Evolutionary conservation across 2,797 vertebrate genomes (phyloP), one percentile per base, ranked within the genome.

Genomic region (Dermochelys coriacea): DNA sequence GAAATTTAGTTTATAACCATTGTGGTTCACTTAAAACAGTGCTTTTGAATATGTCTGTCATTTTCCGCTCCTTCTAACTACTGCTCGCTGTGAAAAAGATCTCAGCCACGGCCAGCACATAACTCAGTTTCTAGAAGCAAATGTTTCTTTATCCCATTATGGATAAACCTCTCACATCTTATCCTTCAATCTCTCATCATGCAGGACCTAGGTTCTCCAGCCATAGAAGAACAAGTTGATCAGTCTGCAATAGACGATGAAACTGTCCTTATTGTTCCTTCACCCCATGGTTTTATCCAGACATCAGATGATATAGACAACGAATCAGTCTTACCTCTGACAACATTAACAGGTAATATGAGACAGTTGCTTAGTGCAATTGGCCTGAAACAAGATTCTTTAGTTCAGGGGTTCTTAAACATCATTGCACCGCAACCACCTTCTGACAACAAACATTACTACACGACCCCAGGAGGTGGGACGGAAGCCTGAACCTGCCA

Each of bases 201-300:
- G 37, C 97, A 99, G 99, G 98, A 97, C 90, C 97, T 99, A 93
- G 98, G 93, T 81, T 98, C 98, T 85, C 91, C 98, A 55, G 97
- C 98, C 0, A 98, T 98, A 85, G 98, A 99, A 93, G 97, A 97
- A 93, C 97, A 98, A 94, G 98, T 98, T 94, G 98, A 98, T 96
- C 98, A 98, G 96, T 98, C 99, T 94, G 96, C 97, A 91, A 98
- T 99, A 34, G 96, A 98, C 2, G 98, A 98, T 87, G 98, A 98
- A 92, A 92, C 99, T 0, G 99, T 99, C 93, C 98, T 99, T 84
- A 99, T 99, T 31, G 99, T 99, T 94, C 99, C 99, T 87, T 98
- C 99, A 84, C 98, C 99, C 93, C 99, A 99, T 97, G 98, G 99
- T 97, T 99, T 99, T 98, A 99, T 99, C 95, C 98, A 98, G 96